Percentiles rank a stretch among this genome's conserved stretches.
These are phyloP conservation scores for Cervus canadensis DNA, from an alignment of 2,113 vertebrate species.

Conservation along the genomic window DNA sequence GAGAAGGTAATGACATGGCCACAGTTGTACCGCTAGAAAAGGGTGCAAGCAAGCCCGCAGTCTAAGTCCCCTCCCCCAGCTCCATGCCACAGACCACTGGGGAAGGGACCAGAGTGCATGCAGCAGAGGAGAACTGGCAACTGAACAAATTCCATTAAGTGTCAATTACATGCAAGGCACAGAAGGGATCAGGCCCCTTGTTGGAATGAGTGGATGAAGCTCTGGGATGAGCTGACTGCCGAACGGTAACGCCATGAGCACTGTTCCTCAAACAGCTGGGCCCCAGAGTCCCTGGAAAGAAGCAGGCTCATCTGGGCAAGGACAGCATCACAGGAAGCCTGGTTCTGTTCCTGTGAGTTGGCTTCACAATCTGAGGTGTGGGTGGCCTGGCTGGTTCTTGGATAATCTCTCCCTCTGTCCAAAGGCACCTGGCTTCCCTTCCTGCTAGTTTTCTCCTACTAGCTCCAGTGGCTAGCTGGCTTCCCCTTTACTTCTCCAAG, in stretches of 20 bases:
- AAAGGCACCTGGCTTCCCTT: background rate
- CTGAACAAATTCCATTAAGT: background rate
- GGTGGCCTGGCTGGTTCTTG: background rate
- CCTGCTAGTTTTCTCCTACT: background rate
- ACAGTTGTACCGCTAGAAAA: background rate
- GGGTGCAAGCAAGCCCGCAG: background rate
- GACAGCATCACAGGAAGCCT: background rate
- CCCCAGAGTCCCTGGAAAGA: background rate
- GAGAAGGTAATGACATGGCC: background rate
- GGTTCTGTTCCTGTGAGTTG: background rate
- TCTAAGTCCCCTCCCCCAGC: background rate
- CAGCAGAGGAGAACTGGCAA: background rate
- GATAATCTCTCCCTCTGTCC: background rate
- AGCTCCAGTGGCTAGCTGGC: background rate
- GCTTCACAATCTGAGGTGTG: rapidly evolving
- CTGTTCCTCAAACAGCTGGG: background rate
- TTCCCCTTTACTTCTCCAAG: background rate
- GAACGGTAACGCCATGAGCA: background rate
- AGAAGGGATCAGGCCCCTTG: background rate
- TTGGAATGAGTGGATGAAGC: background rate
- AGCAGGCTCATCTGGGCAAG: background rate
- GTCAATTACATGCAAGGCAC: background rate
- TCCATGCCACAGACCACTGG: background rate
- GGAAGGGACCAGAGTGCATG: background rate
- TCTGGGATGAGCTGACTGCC: background rate